These are phyloP conservation scores for Campylomormyrus numenius DNA, from an alignment of 2,113 vertebrate genomes.

Conservation along the genomic window DNA sequence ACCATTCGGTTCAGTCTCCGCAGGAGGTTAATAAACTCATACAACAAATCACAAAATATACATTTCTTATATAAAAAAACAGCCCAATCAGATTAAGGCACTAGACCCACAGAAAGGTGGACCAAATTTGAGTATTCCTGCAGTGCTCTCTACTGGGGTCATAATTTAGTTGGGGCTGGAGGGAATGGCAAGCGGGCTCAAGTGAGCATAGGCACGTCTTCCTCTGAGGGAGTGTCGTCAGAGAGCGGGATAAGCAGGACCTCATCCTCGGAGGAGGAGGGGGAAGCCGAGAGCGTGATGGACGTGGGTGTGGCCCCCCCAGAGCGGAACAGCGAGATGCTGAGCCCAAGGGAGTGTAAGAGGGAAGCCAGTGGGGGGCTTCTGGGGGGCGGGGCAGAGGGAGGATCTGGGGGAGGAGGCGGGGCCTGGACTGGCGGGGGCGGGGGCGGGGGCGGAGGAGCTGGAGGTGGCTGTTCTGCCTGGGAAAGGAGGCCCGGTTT, in stretches of 20 bases:
- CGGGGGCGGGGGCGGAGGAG: conserved; percentile 31
- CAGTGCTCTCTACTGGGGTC: conserved; percentile 48
- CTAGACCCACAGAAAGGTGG: conserved; percentile 45
- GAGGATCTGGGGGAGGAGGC: conserved; percentile 27
- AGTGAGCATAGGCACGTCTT: conserved; percentile 76
- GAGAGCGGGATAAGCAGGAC: conserved; percentile 76
- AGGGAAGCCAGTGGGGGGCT: conserved; percentile 56
- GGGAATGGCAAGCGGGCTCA: conserved; percentile 39
- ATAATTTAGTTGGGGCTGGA: conserved; percentile 29
- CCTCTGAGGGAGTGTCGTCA: conserved; percentile 66
- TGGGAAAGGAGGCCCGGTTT: conserved; percentile 54
- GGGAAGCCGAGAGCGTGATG: conserved; percentile 54
- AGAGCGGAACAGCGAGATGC: conserved; percentile 51
- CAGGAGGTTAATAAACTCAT: conserved; percentile 22
- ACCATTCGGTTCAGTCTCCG: background rate
- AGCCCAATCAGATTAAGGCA: conserved; percentile 55
- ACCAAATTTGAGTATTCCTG: conserved; percentile 14
- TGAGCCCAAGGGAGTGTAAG: conserved; percentile 53
- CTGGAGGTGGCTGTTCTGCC: conserved; percentile 43
- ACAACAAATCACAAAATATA: conserved; percentile 37
- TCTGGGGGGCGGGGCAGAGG: conserved; percentile 36
- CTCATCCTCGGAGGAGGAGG: conserved; percentile 68
- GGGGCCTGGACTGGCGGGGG: conserved; percentile 11
- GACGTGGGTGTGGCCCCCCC: conserved; percentile 46
- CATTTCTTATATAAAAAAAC: conserved; percentile 38